Evolutionary conservation across 2,888 invertebrate genomes (phyloP).

Genomic region (Apoda limacodes): DNA sequence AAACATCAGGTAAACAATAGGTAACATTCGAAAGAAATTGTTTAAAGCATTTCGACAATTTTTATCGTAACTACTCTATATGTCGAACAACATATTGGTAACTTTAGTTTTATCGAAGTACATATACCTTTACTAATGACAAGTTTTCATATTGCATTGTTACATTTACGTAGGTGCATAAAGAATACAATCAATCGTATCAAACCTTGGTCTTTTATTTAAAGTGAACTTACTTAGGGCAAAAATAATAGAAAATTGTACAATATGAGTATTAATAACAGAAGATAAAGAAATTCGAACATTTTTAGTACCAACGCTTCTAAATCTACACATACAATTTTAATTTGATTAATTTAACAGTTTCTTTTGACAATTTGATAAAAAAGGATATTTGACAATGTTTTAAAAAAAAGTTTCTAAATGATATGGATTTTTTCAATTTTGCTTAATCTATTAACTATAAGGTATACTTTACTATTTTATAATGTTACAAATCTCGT

Average conservation of each 20-base stretch:
- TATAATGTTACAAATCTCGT: conserved; percentile 14
- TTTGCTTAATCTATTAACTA: conserved; percentile 3
- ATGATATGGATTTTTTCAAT: conserved; percentile 5
- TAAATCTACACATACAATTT: no score
- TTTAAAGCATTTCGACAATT: conserved; percentile 56
- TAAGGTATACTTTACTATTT: no score
- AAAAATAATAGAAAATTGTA: no score
- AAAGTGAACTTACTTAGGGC: no score
- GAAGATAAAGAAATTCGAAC: conserved; percentile 20
- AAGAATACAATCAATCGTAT: no score
- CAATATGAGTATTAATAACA: conserved; percentile 41
- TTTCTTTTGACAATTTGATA: no score
- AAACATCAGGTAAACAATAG: conserved; percentile 61
- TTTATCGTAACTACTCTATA: conserved; percentile 40
- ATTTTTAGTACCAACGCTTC: no score
- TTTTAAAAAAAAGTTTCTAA: conserved; percentile 6
- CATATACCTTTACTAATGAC: no score
- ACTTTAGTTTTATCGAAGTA: conserved; percentile 53
- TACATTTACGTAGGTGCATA: no score
- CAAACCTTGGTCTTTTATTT: no score
- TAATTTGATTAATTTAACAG: no score
- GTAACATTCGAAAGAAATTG: conserved; percentile 56
- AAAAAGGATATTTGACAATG: no score
- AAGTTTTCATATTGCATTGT: conserved; percentile 23
- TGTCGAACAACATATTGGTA: conserved; percentile 65